These are phyloP conservation scores for Sebastes oblongus DNA, from an alignment of 2,797 vertebrate genomes.

Conservation along the genomic window DNA sequence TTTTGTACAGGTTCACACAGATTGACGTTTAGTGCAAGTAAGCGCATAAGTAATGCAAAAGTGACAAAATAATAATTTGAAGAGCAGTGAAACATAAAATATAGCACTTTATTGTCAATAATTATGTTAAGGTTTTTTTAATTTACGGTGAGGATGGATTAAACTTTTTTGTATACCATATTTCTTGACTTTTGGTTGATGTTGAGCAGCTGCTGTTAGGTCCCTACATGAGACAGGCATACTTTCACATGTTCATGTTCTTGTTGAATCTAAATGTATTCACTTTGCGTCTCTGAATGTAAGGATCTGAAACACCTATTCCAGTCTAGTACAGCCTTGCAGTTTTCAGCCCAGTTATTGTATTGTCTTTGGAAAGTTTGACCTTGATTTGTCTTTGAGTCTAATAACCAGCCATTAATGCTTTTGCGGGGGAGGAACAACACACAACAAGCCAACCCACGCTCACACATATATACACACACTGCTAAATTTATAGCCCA, in stretches of 20 bases:
- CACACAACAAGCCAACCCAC: not conserved
- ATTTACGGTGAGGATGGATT: not conserved
- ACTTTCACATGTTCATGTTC: not conserved
- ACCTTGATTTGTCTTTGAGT: conserved; percentile 43
- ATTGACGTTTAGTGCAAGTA: not conserved
- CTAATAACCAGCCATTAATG: conserved; percentile 19
- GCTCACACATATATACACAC: not conserved
- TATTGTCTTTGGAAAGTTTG: conserved; percentile 19
- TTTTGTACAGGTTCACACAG: not conserved
- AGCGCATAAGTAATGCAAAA: not conserved
- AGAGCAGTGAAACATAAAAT: too few relatives aligned
- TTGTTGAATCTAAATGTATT: not conserved
- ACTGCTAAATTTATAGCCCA: conserved; percentile 20
- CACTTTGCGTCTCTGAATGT: not conserved
- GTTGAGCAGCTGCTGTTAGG: not conserved
- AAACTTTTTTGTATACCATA: not conserved
- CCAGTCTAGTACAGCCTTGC: not conserved
- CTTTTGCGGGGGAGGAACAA: not conserved
- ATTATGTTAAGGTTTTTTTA: not conserved
- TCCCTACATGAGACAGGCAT: not conserved
- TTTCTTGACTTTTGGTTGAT: not conserved
- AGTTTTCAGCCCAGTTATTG: conserved; percentile 1
- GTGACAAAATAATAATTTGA: not conserved
- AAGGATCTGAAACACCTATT: not conserved
- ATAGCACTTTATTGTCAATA: not conserved